phyloP scores from a whole-genome alignment of 1,140 invertebrate species.

The Brachionus angularis region DNA sequence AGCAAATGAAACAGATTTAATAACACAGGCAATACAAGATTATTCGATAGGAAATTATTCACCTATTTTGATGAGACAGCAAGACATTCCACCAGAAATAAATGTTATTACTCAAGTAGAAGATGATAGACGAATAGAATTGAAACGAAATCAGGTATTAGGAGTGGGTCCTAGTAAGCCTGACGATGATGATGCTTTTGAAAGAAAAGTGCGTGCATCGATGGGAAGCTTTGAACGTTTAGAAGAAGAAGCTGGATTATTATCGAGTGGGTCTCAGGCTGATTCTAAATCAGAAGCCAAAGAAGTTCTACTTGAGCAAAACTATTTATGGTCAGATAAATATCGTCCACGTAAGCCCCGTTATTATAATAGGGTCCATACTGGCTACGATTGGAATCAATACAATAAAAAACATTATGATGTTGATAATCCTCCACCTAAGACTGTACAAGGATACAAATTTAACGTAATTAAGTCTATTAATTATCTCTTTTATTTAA shows the following conservation, averaged over 20 bases:
- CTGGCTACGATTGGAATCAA: conserved; percentile 99
- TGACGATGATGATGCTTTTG: conserved; percentile 30
- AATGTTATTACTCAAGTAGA: conserved; percentile 7
- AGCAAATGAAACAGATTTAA: conserved; percentile 16
- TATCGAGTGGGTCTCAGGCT: conserved; percentile 35
- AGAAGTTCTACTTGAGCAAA: conserved; percentile 69
- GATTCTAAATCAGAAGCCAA: conserved; percentile 69
- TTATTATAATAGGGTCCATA: conserved; percentile 84
- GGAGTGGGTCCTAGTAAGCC: conserved; percentile 10
- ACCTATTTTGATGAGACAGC: background rate
- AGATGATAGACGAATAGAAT: conserved; percentile 1
- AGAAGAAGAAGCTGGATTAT: background rate
- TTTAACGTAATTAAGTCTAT: conserved; percentile 70
- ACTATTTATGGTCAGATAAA: conserved; percentile 94
- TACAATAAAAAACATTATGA: conserved; percentile 99
- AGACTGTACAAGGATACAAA: conserved; percentile 99
- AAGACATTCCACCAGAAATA: background rate
- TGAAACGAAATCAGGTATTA: background rate
- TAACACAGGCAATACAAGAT: conserved; percentile 1
- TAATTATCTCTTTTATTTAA: background rate
- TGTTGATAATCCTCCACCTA: conserved; percentile 99
- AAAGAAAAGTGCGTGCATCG: background rate
- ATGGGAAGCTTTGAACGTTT: too few species aligned
- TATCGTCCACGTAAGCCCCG: conserved; percentile 92
- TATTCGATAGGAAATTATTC: conserved; percentile 8